Conservation (phyloP, 2,113 vertebrate species). For the Pelecanoides urinatrix region DNA sequence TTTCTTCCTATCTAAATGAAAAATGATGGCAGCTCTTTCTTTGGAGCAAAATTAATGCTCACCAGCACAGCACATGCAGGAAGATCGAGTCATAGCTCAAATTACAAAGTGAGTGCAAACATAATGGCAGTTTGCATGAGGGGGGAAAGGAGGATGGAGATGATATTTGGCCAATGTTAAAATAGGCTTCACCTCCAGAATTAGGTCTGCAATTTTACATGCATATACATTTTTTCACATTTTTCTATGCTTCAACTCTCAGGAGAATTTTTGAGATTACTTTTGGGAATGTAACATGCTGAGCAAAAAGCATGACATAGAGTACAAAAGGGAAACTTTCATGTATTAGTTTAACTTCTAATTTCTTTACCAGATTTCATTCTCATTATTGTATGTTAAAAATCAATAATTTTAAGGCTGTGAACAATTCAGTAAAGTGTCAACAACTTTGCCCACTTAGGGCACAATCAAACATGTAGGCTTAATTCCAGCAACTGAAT, state of each 20-base stretch:
- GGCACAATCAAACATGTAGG: neutral
- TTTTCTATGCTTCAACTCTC: neutral
- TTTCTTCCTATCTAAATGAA: slow-evolving; percentile 46
- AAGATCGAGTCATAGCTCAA: slow-evolving; percentile 1
- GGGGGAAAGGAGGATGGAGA: neutral
- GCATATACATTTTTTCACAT: neutral
- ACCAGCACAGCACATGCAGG: neutral
- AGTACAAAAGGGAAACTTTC: neutral
- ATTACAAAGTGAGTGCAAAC: slow-evolving; percentile 24
- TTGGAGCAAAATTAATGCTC: slow-evolving; percentile 15
- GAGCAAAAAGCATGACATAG: neutral
- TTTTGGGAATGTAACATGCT: neutral
- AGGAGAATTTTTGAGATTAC: neutral
- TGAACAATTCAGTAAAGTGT: neutral
- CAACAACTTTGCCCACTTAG: neutral
- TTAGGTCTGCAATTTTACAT: neutral
- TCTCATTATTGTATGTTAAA: neutral
- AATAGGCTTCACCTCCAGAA: neutral
- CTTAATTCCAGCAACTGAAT: neutral
- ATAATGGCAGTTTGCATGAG: neutral
- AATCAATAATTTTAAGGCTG: neutral
- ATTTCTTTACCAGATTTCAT: neutral
- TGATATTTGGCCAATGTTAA: neutral
- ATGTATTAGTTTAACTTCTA: neutral
- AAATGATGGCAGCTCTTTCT: slow-evolving; percentile 22